A percentile compares a stretch with the other conserved stretches of the same genome.
Conservation (phyloP, 2,888 invertebrate genomes). For the Xylophagus ater region DNA sequence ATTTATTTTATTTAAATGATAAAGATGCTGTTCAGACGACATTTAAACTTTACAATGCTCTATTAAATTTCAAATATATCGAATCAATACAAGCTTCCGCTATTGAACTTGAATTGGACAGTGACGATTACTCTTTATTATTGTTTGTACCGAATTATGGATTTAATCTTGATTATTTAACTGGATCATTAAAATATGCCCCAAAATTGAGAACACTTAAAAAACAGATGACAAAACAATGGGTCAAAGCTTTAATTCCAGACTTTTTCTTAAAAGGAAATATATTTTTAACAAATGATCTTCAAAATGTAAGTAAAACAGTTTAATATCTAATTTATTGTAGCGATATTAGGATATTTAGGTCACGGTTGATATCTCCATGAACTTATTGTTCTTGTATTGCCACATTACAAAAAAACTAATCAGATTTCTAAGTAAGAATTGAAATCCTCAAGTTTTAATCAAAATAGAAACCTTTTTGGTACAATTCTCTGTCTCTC, state of each 20-base stretch:
- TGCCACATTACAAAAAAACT: too few relatives aligned
- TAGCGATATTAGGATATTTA: too few relatives aligned
- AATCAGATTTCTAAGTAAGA: too few relatives aligned
- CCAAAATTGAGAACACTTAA: conserved; percentile 56
- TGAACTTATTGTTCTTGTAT: too few relatives aligned
- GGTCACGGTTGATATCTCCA: too few relatives aligned
- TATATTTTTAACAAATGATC: conserved; percentile 65
- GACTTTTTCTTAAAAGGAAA: conserved; percentile 70
- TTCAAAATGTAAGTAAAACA: conserved; percentile 56
- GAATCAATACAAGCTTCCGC: conserved; percentile 60
- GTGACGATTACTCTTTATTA: conserved; percentile 64
- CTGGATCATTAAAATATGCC: conserved; percentile 50
- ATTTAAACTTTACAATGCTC: conserved; percentile 65
- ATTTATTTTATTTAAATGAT: conserved; percentile 38
- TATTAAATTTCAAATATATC: conserved; percentile 63
- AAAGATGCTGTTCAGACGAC: conserved; percentile 46
- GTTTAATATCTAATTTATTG: too few relatives aligned
- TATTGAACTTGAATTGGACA: conserved; percentile 68
- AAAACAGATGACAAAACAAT: conserved; percentile 53
- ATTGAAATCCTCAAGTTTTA: too few relatives aligned
- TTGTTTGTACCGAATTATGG: conserved; percentile 58
- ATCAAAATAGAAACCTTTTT: too few relatives aligned
- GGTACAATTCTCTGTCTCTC: too few relatives aligned
- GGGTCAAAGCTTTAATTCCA: conserved; percentile 67
- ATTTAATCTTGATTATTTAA: conserved; percentile 52